These are phyloP conservation scores for Bicyclus anynana DNA, from an alignment of 1,140 invertebrate genomes.

Conservation along the genomic window DNA sequence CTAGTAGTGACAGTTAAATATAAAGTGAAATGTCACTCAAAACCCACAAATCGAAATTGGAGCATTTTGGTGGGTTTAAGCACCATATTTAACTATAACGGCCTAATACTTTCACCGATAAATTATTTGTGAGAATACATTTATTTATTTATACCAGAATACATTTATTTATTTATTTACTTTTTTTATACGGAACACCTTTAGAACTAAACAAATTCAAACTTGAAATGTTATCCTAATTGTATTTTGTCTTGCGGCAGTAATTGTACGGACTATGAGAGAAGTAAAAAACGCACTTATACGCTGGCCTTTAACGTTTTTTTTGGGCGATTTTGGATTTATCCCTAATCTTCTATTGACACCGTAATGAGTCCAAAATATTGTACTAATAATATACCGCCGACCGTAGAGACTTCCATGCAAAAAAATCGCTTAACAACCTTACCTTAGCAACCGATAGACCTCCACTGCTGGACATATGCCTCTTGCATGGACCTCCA, in stretches of 20 bases:
- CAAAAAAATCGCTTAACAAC: slow-evolving; percentile 9
- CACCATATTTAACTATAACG: no score
- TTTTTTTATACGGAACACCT: slow-evolving; percentile 13
- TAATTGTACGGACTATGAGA: slow-evolving; percentile 59
- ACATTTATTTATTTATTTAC: background rate
- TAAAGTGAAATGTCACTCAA: no score
- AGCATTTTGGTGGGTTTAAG: no score
- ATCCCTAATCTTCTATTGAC: slow-evolving; percentile 75
- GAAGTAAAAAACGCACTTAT: slow-evolving; percentile 58
- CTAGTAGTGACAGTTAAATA: no score
- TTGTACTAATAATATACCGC: slow-evolving; percentile 47
- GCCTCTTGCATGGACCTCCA: no score
- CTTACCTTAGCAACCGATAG: no score
- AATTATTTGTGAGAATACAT: no score
- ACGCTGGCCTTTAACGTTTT: slow-evolving; percentile 37
- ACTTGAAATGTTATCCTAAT: slow-evolving; percentile 37
- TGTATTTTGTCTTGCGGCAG: slow-evolving; percentile 60
- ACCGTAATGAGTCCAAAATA: slow-evolving; percentile 72
- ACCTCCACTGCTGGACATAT: no score
- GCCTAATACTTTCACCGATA: no score
- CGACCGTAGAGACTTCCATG: slow-evolving; percentile 31
- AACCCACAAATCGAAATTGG: no score
- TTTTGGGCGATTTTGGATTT: slow-evolving; percentile 51
- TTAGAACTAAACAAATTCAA: background rate
- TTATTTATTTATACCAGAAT: no score